Evolutionary conservation across 2,797 vertebrate species (phyloP).

Genomic region (Sebastes flavidus): DNA sequence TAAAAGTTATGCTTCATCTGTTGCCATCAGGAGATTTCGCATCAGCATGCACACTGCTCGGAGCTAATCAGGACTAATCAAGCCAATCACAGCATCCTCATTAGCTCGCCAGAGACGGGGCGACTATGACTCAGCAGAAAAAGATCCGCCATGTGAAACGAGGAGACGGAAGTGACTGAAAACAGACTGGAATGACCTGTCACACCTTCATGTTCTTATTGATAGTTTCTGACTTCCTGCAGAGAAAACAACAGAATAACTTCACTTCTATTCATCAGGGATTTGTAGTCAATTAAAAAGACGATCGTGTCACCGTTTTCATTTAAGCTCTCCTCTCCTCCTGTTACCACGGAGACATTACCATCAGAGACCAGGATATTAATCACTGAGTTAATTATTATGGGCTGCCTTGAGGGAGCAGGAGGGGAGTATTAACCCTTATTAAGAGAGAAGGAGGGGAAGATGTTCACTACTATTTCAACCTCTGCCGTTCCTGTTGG

Average conservation of each 20-base stretch:
- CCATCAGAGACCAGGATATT: slow-evolving; percentile 67
- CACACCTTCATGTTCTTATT: slow-evolving; percentile 5
- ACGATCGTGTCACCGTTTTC: slow-evolving; percentile 57
- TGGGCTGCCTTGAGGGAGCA: slow-evolving; percentile 65
- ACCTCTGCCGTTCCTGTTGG: slow-evolving; percentile 16
- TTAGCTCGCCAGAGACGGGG: slow-evolving; percentile 33
- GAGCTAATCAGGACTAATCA: slow-evolving; percentile 62
- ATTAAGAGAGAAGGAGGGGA: slow-evolving; percentile 38
- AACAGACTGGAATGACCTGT: slow-evolving; percentile 45
- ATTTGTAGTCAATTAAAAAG: slow-evolving; percentile 65
- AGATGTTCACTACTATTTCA: slow-evolving; percentile 14
- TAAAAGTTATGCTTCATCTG: slow-evolving; percentile 46
- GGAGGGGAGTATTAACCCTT: slow-evolving; percentile 71
- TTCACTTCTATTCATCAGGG: slow-evolving; percentile 27
- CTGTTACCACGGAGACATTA: slow-evolving; percentile 69
- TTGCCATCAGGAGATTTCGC: slow-evolving; percentile 37
- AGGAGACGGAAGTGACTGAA: slow-evolving; percentile 19
- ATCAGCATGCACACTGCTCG: slow-evolving; percentile 7
- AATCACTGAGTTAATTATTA: slow-evolving; percentile 79
- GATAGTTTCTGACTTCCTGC: slow-evolving; percentile 12
- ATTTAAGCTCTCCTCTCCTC: slow-evolving; percentile 52
- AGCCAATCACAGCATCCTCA: slow-evolving; percentile 31
- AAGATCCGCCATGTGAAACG: slow-evolving; percentile 8
- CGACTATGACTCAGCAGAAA: slow-evolving; percentile 37
- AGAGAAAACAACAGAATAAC: slow-evolving; percentile 8